Evolutionary conservation across 2,113 vertebrate genomes (phyloP).

Genomic region (Chloroceryle aenea): DNA sequence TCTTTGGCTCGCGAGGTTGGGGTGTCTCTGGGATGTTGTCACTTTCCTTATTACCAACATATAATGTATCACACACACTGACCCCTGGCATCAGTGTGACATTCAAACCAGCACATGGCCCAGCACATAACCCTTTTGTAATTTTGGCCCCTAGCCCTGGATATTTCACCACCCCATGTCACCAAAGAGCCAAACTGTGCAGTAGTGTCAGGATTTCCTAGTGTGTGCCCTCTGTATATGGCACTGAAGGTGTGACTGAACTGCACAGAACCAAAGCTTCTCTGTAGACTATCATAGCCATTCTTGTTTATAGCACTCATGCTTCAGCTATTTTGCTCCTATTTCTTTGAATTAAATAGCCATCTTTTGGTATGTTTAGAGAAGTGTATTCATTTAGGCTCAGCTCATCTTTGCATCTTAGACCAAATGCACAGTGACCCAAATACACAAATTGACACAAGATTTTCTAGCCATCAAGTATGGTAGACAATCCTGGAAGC

Average conservation of each 20-base stretch:
- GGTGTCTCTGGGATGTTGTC: not conserved
- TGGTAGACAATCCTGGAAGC: not conserved
- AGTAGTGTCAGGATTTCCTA: not conserved
- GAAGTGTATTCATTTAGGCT: not conserved
- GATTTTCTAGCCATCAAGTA: not conserved
- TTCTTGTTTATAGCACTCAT: not conserved
- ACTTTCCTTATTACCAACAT: not conserved
- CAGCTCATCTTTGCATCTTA: not conserved
- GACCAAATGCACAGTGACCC: not conserved
- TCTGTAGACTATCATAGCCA: not conserved
- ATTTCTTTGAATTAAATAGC: not conserved
- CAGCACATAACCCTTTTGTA: not conserved
- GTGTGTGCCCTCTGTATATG: not conserved
- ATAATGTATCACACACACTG: not conserved
- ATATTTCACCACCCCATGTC: not conserved
- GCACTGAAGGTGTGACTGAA: not conserved
- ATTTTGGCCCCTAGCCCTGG: not conserved
- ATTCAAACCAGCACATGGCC: not conserved
- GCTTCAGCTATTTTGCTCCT: not conserved
- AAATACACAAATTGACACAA: not conserved
- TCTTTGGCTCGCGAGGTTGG: not conserved
- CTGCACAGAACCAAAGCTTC: not conserved
- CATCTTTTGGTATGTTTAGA: not conserved
- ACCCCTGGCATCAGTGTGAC: not conserved
- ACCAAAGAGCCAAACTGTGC: not conserved